Base-by-base conservation (phyloP, 2,113 vertebrate genomes). In the Chascanopsetta lugubris region DNA sequence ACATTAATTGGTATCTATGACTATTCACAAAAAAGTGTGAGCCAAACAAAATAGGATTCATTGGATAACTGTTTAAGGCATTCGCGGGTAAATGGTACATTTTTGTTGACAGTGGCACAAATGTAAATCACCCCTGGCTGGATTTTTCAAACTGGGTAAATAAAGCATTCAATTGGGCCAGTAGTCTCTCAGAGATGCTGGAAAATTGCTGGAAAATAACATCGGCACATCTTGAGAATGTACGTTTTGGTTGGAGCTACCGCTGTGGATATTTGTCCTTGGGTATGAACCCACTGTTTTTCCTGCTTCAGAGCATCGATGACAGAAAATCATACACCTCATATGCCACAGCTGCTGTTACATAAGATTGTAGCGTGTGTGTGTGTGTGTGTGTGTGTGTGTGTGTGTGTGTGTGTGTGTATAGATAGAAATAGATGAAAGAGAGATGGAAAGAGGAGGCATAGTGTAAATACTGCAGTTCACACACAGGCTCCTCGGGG, bases 181-280 rank as follows among this genome's bases (percentile, higher is more conserved):
- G 24, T 49, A 26, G 24, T 82, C 67, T 77, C 67, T 54, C 18
- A 29, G 61, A 68, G 54, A 84, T 84, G 29, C n/a, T 75, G 69
- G 56, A 81, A 79, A 84, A 85, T 67, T 38, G 49, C 47, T 76
- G 75, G 77, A 85, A 85, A 87, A 84, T 79, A 83, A 80, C 72
- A 85, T 85, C 85, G 78, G 76, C 77, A 80, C 61, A 48, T 64
- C 48, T 26, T 36, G 20, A 48, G 38, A 65, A 68, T 51, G 67
- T 26, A 69, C 27, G 78, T 84, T 79, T 79, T 45, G 69, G 71
- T 77, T 32, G 59, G n/a, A 65, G 51, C 47, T 69, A 55, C 69
- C 30, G 74, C 54, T 79, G 40, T 69, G 58, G 64, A 81, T 56
- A 49, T 70, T 75, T 72, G 50, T 72, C 43, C 34, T 48, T 32